Base-by-base conservation (phyloP, 2,797 vertebrate species). In the Danio albolineatus region DNA sequence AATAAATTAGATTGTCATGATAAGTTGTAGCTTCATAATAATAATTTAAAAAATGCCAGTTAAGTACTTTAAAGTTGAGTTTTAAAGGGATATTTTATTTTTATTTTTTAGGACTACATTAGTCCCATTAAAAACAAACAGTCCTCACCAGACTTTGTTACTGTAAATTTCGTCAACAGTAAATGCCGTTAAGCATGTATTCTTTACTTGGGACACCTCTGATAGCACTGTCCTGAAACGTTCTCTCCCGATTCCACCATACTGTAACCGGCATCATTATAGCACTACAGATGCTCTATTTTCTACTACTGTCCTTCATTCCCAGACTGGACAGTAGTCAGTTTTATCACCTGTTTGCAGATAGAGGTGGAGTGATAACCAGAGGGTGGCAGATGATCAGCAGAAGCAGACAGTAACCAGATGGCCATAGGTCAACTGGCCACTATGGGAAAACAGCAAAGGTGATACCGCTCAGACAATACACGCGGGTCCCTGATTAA, bases 361-460 rank as follows among this genome's bases (percentile, higher is more conserved):
- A 81, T 81, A 82, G 76, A 84, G 28, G 78, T 66, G 49, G 77
- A 90, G 90, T 91, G 92, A 90, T 39, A 83, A 85, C 70, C 80
- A 88, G 62, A 82, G 87, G 90, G 91, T 93, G 93, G 90, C 87
- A 90, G 90, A 90, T 39, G 85, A 92, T 90, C 88, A 87, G 90
- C 89, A 90, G 91, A 84, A 88, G 86, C 83, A 83, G 89, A 94
- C 92, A 88, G 84, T 90, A 85, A 61, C 87, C 92, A 93, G 92
- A 88, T 86, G 85, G 81, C 49, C 70, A 43, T 64, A 81, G 85
- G 84, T 84, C 87, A 86, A 85, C 86, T 80, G 72, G 84, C 84
- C 82, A 79, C 78, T 86, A 79, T 80, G 77, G 86, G 83, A 88
- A 86, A 87, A 88, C 80, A 71, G 78, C 72, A 79, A 81, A 85